These are phyloP conservation scores for Machaerirhynchus nigripectus DNA, from an alignment of 2,113 vertebrate genomes.

Conservation along the genomic window DNA sequence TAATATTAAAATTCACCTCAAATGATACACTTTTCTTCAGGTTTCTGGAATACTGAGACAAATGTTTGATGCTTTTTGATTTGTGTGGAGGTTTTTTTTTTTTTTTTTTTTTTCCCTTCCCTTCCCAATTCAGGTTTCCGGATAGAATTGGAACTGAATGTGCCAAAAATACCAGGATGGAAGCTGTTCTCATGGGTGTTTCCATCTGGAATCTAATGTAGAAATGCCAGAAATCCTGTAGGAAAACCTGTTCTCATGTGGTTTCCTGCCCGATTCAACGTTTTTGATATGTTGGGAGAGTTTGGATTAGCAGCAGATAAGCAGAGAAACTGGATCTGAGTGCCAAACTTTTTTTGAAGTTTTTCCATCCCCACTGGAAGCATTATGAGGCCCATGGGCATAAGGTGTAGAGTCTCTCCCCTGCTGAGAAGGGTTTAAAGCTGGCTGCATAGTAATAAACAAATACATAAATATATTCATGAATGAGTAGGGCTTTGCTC, in stretches of 20 bases:
- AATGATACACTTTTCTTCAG: neutral
- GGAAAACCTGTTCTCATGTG: constrained; percentile 71
- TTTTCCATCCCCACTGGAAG: constrained; percentile 56
- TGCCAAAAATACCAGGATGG: constrained; percentile 68
- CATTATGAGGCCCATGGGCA: constrained; percentile 27
- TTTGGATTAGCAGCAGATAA: constrained; percentile 67
- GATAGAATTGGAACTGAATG: constrained; percentile 45
- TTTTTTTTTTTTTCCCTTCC: neutral
- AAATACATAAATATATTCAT: constrained; percentile 46
- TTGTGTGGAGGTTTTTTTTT: neutral
- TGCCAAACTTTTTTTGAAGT: constrained; percentile 60
- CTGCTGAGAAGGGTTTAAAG: constrained; percentile 32
- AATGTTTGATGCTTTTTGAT: neutral
- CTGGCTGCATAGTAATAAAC: constrained; percentile 52
- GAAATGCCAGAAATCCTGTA: constrained; percentile 69
- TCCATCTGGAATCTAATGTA: constrained; percentile 69
- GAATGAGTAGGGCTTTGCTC: constrained; percentile 19
- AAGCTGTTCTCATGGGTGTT: constrained; percentile 71
- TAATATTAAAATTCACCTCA: neutral
- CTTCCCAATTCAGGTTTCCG: constrained; percentile 51
- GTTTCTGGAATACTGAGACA: neutral
- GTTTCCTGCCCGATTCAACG: constrained; percentile 60
- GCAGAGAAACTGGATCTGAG: constrained; percentile 49
- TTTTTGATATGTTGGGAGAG: constrained; percentile 68
- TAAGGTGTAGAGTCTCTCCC: constrained; percentile 39